A percentile compares a stretch with the other conserved stretches of the same genome.
phyloP scores from a whole-genome alignment of 1,140 invertebrate genomes.

The Lordiphosa collinella region DNA sequence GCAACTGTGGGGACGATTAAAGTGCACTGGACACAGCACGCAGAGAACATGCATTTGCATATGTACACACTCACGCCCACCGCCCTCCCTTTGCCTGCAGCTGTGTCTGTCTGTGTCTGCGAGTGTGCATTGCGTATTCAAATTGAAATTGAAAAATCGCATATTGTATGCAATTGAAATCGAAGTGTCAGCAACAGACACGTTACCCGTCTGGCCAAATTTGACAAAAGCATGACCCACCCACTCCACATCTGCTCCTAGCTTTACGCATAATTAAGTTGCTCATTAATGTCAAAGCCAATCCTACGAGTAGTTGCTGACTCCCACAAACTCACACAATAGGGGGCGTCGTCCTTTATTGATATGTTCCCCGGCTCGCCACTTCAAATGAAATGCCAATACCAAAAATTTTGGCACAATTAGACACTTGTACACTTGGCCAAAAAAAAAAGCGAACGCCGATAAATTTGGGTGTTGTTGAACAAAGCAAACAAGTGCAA shows the following conservation, averaged over 20 bases:
- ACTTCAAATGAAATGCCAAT: slow-evolving; percentile 17
- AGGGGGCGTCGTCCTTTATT: slow-evolving; percentile 27
- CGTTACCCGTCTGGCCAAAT: slow-evolving; percentile 26
- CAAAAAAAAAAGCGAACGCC: too few species aligned
- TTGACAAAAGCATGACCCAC: slow-evolving; percentile 49
- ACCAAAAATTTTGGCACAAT: slow-evolving; percentile 43
- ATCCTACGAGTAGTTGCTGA: neutral
- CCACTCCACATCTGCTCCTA: neutral
- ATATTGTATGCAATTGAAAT: slow-evolving; percentile 75
- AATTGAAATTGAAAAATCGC: slow-evolving; percentile 74
- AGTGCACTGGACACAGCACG: slow-evolving; percentile 58
- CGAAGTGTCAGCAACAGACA: slow-evolving; percentile 70
- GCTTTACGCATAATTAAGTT: slow-evolving; percentile 58
- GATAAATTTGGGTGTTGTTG: too few species aligned
- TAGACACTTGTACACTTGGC: slow-evolving; percentile 12
- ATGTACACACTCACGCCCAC: slow-evolving; percentile 2
- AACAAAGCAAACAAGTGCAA: too few species aligned
- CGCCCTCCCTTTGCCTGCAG: slow-evolving; percentile 3
- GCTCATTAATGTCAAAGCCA: slow-evolving; percentile 68
- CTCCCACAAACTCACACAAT: slow-evolving; percentile 4
- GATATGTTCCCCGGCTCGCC: slow-evolving; percentile 43
- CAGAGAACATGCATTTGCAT: slow-evolving; percentile 50
- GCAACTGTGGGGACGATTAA: slow-evolving; percentile 70
- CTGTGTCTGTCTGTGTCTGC: too few species aligned
- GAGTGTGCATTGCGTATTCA: slow-evolving; percentile 59